Evolutionary conservation across 2,888 invertebrate species (phyloP).

Genomic region (Lycocerus yunnanus): DNA sequence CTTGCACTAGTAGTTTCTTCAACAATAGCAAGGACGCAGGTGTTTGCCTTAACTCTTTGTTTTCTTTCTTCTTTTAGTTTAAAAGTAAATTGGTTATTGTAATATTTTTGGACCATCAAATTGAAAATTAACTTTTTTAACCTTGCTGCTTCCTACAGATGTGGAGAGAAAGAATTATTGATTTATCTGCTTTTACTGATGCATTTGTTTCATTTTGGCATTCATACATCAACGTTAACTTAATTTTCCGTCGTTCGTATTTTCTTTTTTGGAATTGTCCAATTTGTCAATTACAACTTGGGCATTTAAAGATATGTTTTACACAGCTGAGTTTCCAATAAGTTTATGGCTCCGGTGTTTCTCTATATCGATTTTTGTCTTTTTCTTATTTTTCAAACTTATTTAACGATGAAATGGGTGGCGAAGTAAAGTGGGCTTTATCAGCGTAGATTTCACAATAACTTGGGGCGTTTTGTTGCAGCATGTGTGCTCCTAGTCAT

Average conservation of each 20-base stretch:
- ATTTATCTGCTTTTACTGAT: not conserved
- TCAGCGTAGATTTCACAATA: not conserved
- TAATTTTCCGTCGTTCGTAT: not conserved
- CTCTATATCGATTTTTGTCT: not conserved
- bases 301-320: not conserved
- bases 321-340: not conserved
- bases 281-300: not conserved
- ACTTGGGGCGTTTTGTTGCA: not conserved
- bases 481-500: not conserved
- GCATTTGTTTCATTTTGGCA: not conserved
- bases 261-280: not conserved
- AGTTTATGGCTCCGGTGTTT: not conserved
- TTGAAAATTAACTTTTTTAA: not conserved
- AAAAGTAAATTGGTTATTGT: not conserved
- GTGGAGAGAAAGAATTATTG: not conserved
- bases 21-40: slow-evolving; percentile 1
- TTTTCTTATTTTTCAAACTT: not conserved
- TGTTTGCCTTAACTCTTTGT: not conserved
- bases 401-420: not conserved
- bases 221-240: not conserved
- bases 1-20: not conserved
- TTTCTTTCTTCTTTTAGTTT: not conserved
- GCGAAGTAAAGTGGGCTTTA: not conserved
- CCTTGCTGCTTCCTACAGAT: not conserved
- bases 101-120: not conserved